Base-by-base conservation (phyloP, 2,888 invertebrate species). In the Zaprionus lineosus region DNA sequence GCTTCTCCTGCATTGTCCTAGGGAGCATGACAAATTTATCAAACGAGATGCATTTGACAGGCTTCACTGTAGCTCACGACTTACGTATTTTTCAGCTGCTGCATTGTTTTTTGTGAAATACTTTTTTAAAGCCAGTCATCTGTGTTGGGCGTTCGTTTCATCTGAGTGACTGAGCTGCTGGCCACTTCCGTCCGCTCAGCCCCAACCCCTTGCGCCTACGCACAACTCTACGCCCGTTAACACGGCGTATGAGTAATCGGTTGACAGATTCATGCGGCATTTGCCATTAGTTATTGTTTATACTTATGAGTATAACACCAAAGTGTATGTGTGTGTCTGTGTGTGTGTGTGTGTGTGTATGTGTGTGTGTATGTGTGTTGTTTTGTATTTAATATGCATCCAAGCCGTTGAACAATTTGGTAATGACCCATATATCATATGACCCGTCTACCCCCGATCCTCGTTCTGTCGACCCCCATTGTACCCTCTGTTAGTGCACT, bases 401-500 rank as follows among this genome's bases (percentile, higher is more conserved):
- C 82, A 78, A 64, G 64, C 65, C 66, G 71, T 47, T 74, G 74
- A 74, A 77, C 86, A 81, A 71, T 71, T 86, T 82, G 85, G 82
- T 86, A 81, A 81, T 81, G 81, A 81, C 86, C 86, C 78, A 86
- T 74, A 81, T 86, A 86, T 86, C 84, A 63, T 62, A 75, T 71
- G 50, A 74, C 74, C 53, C 50, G 43, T 26, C 24, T 24, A 41
- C 33, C 24, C 57, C 53, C 24, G n/a, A 34, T 19, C 12, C 12
- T 1, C 19, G 9, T 1, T 11, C 24, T 14, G 14, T 12, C 5
- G 14, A 37, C n/a, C 16, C 8, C n/a, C 8, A 31, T 12, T 53
- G 15, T 46, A 50, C 64, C 34, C 51, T 48, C 56, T 39, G 57
- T 58, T 44, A 52, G 60, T 36, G 73, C 78, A 79, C 50, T 83